These are phyloP conservation scores for Holothuria glaberrima DNA, from an alignment of 35 echinoderm and acorn worm species.

Conservation along the genomic window DNA sequence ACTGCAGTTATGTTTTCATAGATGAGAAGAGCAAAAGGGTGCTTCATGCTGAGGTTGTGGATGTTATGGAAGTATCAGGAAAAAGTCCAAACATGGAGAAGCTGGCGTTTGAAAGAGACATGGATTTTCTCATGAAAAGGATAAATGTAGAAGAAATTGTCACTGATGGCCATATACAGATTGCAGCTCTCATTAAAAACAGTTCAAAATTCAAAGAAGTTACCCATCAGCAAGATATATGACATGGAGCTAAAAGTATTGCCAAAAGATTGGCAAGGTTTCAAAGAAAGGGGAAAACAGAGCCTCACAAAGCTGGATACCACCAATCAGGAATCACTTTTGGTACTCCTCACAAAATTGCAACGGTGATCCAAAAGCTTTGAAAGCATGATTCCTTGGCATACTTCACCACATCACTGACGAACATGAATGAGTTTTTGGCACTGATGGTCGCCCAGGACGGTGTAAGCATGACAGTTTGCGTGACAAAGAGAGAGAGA, in stretches of 20 bases:
- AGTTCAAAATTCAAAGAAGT: not conserved
- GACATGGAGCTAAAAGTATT: slow-evolving; percentile 53
- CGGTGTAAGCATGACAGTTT: slow-evolving; percentile 29
- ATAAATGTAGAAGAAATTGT: slow-evolving; percentile 47
- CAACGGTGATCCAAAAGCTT: not conserved
- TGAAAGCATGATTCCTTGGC: slow-evolving; percentile 28
- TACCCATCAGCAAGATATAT: slow-evolving; percentile 42
- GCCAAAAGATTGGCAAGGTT: slow-evolving; percentile 46
- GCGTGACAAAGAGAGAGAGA: slow-evolving; percentile 29
- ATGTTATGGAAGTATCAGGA: slow-evolving; percentile 39
- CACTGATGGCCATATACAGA: slow-evolving; percentile 55
- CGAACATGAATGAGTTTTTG: slow-evolving; percentile 55
- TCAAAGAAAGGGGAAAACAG: slow-evolving; percentile 14
- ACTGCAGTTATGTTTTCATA: slow-evolving; percentile 49
- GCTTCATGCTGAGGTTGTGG: slow-evolving; percentile 6
- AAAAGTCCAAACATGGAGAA: slow-evolving; percentile 64
- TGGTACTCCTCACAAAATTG: slow-evolving; percentile 42
- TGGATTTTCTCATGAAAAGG: slow-evolving; percentile 37
- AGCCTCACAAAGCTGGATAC: slow-evolving; percentile 24
- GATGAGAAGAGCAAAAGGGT: slow-evolving; percentile 39
- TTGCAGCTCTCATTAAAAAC: slow-evolving; percentile 37
- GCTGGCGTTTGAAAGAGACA: slow-evolving; percentile 10
- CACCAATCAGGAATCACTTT: slow-evolving; percentile 38
- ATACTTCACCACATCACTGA: slow-evolving; percentile 38
- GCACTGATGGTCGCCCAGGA: slow-evolving; percentile 41